Conservation (phyloP, 1,140 invertebrate species). For the Cotesia typhae region DNA sequence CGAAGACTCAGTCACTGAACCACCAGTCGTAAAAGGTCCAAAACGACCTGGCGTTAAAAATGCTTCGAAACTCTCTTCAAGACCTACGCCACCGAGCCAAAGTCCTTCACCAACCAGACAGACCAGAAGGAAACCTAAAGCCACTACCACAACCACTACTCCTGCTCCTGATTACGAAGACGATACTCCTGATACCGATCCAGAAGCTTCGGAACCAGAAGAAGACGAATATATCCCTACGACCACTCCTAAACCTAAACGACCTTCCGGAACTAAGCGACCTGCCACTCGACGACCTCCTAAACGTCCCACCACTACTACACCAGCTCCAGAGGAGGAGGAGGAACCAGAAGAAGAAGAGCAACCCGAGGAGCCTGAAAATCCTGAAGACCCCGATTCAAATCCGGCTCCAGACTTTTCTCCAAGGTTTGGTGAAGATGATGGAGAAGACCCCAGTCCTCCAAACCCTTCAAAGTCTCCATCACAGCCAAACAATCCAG, state of each 20-base stretch:
- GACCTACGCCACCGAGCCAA: background rate
- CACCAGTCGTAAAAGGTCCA: background rate
- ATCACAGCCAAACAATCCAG: background rate
- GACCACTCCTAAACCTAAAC: background rate
- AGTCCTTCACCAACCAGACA: background rate
- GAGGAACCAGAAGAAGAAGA: constrained; percentile 7
- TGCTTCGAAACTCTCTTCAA: background rate
- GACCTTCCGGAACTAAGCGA: background rate
- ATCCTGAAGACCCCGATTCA: constrained; percentile 2
- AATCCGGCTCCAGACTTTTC: constrained; percentile 14
- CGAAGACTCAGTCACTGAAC: background rate
- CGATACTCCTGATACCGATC: background rate
- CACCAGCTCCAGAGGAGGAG: background rate
- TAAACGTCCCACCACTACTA: background rate
- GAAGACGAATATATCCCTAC: background rate
- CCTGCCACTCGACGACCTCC: background rate
- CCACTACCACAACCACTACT: background rate
- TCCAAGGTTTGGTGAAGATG: constrained; percentile 26
- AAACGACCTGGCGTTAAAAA: constrained; percentile 10
- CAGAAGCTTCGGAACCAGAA: background rate
- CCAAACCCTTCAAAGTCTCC: constrained; percentile 16
- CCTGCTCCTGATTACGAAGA: constrained; percentile 12
- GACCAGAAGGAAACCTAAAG: background rate
- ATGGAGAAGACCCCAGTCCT: constrained; percentile 19
- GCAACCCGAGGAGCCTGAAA: constrained; percentile 8